Evolutionary conservation across 1,140 invertebrate species (phyloP).

Genomic region (Adelges cooleyi): DNA sequence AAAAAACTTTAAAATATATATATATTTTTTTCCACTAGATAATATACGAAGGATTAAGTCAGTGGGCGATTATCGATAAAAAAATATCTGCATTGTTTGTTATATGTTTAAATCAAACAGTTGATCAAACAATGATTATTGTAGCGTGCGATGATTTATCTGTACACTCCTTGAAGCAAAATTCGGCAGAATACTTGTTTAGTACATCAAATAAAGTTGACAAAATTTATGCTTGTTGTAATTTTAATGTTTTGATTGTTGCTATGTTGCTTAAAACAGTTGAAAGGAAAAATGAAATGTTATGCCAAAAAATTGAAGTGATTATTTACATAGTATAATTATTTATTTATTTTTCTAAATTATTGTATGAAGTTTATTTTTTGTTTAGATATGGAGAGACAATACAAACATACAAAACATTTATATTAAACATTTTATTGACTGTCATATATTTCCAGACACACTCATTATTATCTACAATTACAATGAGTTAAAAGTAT

Average conservation of each 20-base stretch:
- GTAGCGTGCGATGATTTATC: conserved; percentile 9
- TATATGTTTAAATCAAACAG: background rate
- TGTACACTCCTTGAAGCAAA: background rate
- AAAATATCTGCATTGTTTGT: background rate
- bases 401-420: background rate
- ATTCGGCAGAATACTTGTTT: background rate
- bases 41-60: conserved; percentile 4
- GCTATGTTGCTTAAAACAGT: background rate
- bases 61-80: conserved; percentile 14
- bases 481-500: background rate
- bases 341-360: background rate
- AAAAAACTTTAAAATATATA: background rate
- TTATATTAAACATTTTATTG: background rate
- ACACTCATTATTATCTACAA: background rate
- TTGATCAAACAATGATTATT: conserved; percentile 6
- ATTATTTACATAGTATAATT: background rate
- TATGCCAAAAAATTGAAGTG: background rate
- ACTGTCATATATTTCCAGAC: background rate
- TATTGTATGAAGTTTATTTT: background rate
- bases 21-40: background rate
- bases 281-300: background rate
- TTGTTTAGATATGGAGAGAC: conserved; percentile 2
- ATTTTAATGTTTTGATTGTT: background rate
- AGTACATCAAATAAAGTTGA: background rate
- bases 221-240: background rate